Percentiles rank a stretch among this genome's conserved stretches.
phyloP scores from a whole-genome alignment of 1,140 invertebrate genomes.

The Sitobion miscanthi region DNA sequence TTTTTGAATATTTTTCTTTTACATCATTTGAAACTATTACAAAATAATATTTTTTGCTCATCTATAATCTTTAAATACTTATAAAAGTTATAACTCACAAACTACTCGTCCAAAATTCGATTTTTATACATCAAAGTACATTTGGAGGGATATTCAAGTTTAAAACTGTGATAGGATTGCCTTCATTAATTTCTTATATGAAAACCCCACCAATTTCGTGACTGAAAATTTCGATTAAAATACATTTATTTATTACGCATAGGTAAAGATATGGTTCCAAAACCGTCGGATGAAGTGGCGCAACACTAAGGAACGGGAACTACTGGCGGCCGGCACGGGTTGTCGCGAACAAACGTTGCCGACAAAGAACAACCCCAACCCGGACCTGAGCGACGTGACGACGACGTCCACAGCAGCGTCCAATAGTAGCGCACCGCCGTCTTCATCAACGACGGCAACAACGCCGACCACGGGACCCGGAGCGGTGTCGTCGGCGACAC shows the following conservation, averaged over 20 bases:
- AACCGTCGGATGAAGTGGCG: conserved; percentile 96
- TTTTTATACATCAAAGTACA: not conserved
- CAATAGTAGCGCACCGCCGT: not conserved
- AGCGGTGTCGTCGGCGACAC: not conserved
- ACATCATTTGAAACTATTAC: not conserved
- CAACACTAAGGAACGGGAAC: conserved; percentile 95
- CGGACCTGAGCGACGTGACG: conserved; percentile 84
- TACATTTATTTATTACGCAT: conserved; percentile 55
- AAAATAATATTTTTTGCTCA: not conserved
- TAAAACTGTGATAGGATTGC: not conserved
- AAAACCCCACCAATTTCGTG: not conserved
- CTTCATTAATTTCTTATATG: not conserved
- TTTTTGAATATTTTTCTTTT: not conserved
- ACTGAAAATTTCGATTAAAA: not conserved
- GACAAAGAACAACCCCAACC: conserved; percentile 96
- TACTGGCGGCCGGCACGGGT: conserved; percentile 84
- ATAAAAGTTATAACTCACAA: not conserved
- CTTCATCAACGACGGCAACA: not conserved
- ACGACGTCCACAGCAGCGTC: conserved; percentile 61
- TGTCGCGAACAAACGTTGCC: conserved; percentile 93
- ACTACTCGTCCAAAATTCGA: not conserved
- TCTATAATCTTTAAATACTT: not conserved
- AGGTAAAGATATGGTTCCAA: conserved; percentile 98
- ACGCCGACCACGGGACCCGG: conserved; percentile 2
- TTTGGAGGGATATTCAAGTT: not conserved